Conservation (phyloP, 2,888 invertebrate species). For the Drosophila pegasa region DNA sequence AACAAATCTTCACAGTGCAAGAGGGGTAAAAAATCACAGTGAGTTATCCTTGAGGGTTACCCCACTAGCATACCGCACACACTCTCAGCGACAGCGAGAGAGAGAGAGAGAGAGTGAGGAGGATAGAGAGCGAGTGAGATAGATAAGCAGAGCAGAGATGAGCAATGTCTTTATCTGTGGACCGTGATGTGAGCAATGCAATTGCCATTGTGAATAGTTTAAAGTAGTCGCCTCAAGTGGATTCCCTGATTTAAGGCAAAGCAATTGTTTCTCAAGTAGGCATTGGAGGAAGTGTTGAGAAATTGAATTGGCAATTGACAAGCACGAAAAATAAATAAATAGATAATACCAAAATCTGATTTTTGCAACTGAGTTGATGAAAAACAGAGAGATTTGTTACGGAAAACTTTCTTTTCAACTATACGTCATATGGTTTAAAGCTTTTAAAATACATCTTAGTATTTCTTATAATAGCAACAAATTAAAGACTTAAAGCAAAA, state of each 20-base stretch:
- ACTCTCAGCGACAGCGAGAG: background rate
- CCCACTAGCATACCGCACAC: slow-evolving; percentile 18
- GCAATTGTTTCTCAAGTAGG: slow-evolving; percentile 34
- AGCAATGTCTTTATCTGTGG: slow-evolving; percentile 65
- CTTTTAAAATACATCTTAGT: too few relatives aligned
- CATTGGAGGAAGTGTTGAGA: slow-evolving; percentile 5
- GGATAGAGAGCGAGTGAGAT: background rate
- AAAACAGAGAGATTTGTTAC: too few relatives aligned
- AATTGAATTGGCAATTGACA: background rate
- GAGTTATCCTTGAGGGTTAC: slow-evolving; percentile 59
- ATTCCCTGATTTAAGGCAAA: slow-evolving; percentile 20
- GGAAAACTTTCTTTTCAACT: too few relatives aligned
- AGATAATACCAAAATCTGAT: too few relatives aligned
- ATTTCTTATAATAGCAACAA: too few relatives aligned
- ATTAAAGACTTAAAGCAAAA: too few relatives aligned
- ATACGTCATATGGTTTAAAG: too few relatives aligned
- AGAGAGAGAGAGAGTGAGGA: background rate
- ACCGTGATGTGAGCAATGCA: slow-evolving; percentile 24
- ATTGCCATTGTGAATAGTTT: slow-evolving; percentile 37
- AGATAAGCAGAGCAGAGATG: slow-evolving; percentile 46
- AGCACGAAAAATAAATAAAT: background rate
- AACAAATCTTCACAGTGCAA: slow-evolving; percentile 53
- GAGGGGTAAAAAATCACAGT: slow-evolving; percentile 53
- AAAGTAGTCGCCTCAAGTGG: slow-evolving; percentile 33
- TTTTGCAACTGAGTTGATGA: too few relatives aligned